A percentile compares a stretch with the other conserved stretches of the same genome.
phyloP scores from a whole-genome alignment of 2,888 invertebrate species.

The Idaea straminata region DNA sequence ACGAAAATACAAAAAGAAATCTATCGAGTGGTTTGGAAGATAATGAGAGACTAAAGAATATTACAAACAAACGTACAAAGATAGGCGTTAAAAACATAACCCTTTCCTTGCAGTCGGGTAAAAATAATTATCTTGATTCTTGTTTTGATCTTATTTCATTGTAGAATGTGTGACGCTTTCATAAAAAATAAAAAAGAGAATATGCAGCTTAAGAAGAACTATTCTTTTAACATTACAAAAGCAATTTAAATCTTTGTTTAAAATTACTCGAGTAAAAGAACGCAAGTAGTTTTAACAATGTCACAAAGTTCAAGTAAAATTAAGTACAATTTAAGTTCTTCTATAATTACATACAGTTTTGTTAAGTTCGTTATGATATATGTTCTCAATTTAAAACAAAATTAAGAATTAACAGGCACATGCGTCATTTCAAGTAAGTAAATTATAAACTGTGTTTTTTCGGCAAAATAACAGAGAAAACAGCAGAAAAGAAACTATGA shows the following conservation, averaged over 20 bases:
- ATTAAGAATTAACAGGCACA: background rate
- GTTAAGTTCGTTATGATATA: background rate
- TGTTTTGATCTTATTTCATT: background rate
- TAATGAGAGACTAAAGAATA: too few species aligned
- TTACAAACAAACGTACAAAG: too few species aligned
- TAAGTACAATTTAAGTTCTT: background rate
- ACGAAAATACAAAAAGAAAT: too few species aligned
- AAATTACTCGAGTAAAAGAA: background rate
- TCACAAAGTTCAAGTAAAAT: background rate
- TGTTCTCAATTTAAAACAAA: background rate
- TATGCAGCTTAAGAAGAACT: too few species aligned
- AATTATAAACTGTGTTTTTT: too few species aligned
- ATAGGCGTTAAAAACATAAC: too few species aligned
- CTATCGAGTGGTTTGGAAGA: too few species aligned
- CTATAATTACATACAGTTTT: background rate
- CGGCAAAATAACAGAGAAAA: too few species aligned
- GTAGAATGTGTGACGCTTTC: background rate
- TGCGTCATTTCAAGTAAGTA: background rate
- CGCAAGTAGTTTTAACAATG: background rate
- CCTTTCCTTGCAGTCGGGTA: too few species aligned
- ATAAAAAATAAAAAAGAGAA: background rate
- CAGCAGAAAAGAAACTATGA: too few species aligned
- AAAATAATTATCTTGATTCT: background rate
- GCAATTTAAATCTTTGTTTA: background rate
- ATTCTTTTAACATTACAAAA: background rate